Evolutionary conservation across 2,888 invertebrate genomes (phyloP).

Genomic region (Crossocerus cetratus): DNA sequence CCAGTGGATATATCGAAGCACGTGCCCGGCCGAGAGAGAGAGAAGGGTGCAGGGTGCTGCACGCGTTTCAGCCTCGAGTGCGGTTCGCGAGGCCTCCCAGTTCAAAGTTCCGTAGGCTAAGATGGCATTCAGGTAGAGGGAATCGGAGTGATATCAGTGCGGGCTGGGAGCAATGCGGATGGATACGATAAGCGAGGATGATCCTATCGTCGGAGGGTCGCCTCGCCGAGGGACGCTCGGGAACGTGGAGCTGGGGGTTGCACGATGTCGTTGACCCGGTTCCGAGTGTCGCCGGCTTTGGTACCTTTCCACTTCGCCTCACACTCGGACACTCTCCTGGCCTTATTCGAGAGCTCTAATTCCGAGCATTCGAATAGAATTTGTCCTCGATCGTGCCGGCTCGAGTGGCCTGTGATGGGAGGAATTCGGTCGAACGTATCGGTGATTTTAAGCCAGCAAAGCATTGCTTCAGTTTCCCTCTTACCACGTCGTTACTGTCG

Average conservation of each 20-base stretch:
- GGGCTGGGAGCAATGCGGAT: not conserved
- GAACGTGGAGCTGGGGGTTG: constrained; percentile 46
- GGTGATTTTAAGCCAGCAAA: not conserved
- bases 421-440: not conserved
- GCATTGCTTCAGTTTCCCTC: no score
- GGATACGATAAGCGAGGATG: constrained; percentile 23
- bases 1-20: not conserved
- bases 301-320: constrained; percentile 7
- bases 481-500: no score
- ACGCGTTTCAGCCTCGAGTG: not conserved
- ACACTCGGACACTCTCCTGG: not conserved
- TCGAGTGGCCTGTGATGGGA: not conserved
- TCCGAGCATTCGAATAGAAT: not conserved
- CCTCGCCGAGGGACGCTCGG: constrained; percentile 40
- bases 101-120: not conserved
- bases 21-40: not conserved
- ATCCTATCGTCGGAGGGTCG: constrained; percentile 12
- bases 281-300: constrained; percentile 31
- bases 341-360: not conserved
- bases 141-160: not conserved
- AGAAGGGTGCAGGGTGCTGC: not conserved
- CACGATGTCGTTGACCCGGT: constrained; percentile 59
- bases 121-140: not conserved
- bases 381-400: not conserved
- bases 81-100: not conserved